Conservation (phyloP, 2,888 invertebrate genomes). For the Eumerus sabulonum region DNA sequence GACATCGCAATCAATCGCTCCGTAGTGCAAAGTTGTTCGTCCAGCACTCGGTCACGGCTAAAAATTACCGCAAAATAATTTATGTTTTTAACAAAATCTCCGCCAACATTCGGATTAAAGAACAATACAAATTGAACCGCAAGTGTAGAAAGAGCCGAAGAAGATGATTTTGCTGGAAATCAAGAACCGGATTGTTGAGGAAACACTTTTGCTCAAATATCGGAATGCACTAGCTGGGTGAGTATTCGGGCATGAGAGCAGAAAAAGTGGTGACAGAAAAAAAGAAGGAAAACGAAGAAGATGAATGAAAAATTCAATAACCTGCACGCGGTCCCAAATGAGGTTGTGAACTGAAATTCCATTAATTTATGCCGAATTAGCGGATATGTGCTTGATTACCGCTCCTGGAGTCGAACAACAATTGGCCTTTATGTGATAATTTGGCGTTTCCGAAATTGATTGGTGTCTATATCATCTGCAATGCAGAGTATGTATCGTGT, state of each 20-base stretch:
- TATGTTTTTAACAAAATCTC: too few species aligned
- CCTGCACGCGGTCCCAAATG: conserved; percentile 42
- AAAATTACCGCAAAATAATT: conserved; percentile 23
- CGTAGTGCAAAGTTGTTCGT: conserved; percentile 49
- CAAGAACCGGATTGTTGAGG: conserved; percentile 99
- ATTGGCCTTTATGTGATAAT: conserved; percentile 47
- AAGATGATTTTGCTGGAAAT: conserved; percentile 97
- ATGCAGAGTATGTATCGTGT: too few species aligned
- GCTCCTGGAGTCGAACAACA: conserved; percentile 23
- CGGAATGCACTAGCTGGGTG: conserved; percentile 97
- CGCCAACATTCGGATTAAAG: too few species aligned
- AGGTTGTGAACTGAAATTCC: conserved; percentile 40
- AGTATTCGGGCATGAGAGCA: conserved; percentile 70
- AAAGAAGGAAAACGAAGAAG: conserved; percentile 10
- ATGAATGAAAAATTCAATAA: conserved; percentile 65
- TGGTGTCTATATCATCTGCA: conserved; percentile 18
- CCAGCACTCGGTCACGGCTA: conserved; percentile 54
- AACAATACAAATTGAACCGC: neutral
- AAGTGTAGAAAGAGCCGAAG: conserved; percentile 24
- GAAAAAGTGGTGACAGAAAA: conserved; percentile 13
- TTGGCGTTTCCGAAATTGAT: conserved; percentile 36
- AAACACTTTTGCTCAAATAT: conserved; percentile 96
- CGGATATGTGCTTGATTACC: conserved; percentile 7
- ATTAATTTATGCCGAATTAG: conserved; percentile 39
- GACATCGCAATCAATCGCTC: conserved; percentile 52